These are phyloP conservation scores for Loripinus fragilis DNA, from an alignment of 2,888 invertebrate species.

Conservation along the genomic window DNA sequence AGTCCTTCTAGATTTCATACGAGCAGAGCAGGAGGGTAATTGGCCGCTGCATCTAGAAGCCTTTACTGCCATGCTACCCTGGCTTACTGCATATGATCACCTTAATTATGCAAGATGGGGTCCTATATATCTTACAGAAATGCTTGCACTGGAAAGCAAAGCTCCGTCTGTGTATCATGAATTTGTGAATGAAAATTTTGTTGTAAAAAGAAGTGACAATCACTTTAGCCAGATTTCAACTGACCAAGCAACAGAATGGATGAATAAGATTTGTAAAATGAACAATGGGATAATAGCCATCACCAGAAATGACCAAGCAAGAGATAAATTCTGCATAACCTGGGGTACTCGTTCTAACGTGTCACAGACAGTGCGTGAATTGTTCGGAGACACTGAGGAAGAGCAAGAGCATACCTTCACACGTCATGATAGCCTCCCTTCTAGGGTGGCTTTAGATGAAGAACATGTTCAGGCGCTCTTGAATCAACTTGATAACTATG, in stretches of 20 bases:
- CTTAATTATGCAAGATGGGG: conserved; percentile 53
- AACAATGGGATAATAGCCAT: conserved; percentile 44
- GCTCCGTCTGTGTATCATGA: conserved; percentile 41
- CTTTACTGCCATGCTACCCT: conserved; percentile 51
- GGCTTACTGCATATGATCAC: conserved; percentile 48
- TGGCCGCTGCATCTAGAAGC: conserved; percentile 46
- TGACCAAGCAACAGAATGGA: conserved; percentile 49
- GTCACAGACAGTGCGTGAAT: conserved; percentile 6
- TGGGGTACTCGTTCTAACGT: conserved; percentile 38
- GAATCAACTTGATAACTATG: conserved; percentile 15
- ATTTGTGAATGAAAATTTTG: conserved; percentile 39
- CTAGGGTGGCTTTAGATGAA: conserved; percentile 20
- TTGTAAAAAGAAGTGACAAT: conserved; percentile 36
- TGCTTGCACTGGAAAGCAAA: conserved; percentile 15
- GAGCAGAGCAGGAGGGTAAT: conserved; percentile 43
- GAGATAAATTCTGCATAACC: conserved; percentile 40
- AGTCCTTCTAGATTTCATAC: conserved; percentile 36
- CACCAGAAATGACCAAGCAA: conserved; percentile 37
- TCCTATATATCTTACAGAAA: conserved; percentile 45
- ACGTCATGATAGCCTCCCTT: background rate
- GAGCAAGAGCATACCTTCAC: conserved; percentile 28
- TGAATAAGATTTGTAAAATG: conserved; percentile 44
- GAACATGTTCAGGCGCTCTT: conserved; percentile 17
- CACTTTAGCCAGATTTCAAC: conserved; percentile 45
- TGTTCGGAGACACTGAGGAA: conserved; percentile 13